Conservation (phyloP, 1,140 invertebrate species). For the Trichonephila clavata region DNA sequence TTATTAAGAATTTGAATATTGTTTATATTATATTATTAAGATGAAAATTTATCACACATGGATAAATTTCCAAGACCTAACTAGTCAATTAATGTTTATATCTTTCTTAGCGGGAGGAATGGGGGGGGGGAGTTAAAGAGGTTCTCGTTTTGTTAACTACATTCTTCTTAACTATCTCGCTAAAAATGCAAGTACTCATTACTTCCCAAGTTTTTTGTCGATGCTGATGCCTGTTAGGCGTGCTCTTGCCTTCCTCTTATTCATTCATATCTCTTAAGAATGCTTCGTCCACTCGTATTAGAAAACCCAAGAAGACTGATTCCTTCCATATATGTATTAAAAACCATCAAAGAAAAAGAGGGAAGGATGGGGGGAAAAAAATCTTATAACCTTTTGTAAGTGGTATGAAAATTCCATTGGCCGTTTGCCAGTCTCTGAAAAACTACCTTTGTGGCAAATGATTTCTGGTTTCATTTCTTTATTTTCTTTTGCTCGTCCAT, state of each 20-base stretch:
- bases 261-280: neutral
- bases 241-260: neutral
- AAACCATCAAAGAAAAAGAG: neutral
- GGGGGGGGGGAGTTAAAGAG: too few relatives aligned
- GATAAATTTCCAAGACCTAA: too few relatives aligned
- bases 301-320: neutral
- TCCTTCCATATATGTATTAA: neutral
- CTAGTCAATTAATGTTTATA: too few relatives aligned
- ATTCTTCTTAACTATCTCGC: too few relatives aligned
- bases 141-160: too few relatives aligned
- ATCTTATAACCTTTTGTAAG: conserved; percentile 62
- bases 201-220: too few relatives aligned
- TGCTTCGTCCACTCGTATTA: neutral
- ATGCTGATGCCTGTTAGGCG: neutral
- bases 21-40: too few relatives aligned
- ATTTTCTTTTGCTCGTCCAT: neutral
- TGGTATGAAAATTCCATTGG: conserved; percentile 59
- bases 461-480: neutral
- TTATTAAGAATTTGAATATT: too few relatives aligned
- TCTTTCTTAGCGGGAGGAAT: too few relatives aligned
- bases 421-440: conserved; percentile 55
- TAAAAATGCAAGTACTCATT: too few relatives aligned
- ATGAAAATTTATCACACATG: too few relatives aligned
- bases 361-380: neutral
- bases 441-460: conserved; percentile 71